These are phyloP conservation scores for Aproaerema taeniolella DNA, from an alignment of 2,888 invertebrate species.

Conservation along the genomic window DNA sequence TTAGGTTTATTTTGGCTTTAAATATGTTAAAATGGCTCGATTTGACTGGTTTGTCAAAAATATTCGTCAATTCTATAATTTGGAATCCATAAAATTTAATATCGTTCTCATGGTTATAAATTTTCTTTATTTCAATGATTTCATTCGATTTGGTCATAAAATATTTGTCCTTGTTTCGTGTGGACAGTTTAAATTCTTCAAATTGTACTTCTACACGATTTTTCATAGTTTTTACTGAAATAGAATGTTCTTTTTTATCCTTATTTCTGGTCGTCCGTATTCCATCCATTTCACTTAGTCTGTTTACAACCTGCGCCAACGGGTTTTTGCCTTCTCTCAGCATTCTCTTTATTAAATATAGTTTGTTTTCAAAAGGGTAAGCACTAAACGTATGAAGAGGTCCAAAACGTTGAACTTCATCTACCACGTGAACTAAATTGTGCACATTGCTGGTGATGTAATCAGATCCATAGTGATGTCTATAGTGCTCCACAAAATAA, in stretches of 20 bases:
- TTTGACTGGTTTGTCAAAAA: constrained; percentile 12
- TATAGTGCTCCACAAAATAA: constrained; percentile 17
- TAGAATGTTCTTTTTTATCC: background rate
- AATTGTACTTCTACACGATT: background rate
- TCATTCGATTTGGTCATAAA: background rate
- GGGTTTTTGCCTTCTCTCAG: constrained; percentile 12
- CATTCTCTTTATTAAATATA: constrained; percentile 17
- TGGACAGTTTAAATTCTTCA: background rate
- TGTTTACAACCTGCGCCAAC: constrained; percentile 8
- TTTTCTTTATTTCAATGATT: background rate
- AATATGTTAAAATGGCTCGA: constrained; percentile 10
- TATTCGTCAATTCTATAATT: background rate
- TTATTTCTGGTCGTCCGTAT: background rate
- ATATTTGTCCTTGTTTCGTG: background rate
- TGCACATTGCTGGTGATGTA: constrained; percentile 18
- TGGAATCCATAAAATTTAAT: constrained; percentile 3
- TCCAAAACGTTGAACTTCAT: constrained; percentile 8
- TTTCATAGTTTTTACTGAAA: background rate
- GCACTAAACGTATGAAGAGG: constrained; percentile 5
- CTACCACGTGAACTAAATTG: constrained; percentile 15
- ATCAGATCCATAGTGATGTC: constrained; percentile 14
- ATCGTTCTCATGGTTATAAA: background rate
- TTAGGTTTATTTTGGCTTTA: background rate
- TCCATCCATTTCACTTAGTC: background rate
- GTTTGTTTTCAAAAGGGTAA: constrained; percentile 19